Percentiles rank a stretch among this genome's conserved stretches.
Evolutionary conservation across 35 echinoderm and acorn worm species (phyloP).

Genomic region (Lytechinus pictus): DNA sequence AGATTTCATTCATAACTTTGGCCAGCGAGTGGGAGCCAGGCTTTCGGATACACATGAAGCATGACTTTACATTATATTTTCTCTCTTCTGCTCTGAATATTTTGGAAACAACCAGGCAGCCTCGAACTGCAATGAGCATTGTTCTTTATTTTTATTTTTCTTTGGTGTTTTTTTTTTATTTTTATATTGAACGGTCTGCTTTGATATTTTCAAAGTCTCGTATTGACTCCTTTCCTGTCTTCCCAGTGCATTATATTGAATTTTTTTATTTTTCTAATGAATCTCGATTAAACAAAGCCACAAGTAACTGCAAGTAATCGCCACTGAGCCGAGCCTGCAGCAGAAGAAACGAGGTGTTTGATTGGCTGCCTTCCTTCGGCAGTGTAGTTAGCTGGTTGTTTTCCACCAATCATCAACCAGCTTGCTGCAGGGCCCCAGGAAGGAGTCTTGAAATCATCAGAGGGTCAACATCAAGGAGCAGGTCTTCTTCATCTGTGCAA

Average conservation of each 20-base stretch:
- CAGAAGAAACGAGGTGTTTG: not conserved
- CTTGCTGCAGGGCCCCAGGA: slow-evolving; percentile 82
- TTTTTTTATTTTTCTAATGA: too few relatives aligned
- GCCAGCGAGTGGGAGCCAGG: not conserved
- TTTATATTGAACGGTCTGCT: not conserved
- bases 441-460: slow-evolving; percentile 34
- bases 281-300: too few relatives aligned
- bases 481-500: too few relatives aligned
- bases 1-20: not conserved
- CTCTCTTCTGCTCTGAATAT: not conserved
- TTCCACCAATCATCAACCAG: slow-evolving; percentile 61
- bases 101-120: not conserved
- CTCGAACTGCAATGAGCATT: not conserved
- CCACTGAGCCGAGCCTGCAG: not conserved
- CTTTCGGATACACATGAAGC: not conserved
- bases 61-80: not conserved
- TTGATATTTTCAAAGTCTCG: not conserved
- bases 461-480: not conserved
- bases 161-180: not conserved
- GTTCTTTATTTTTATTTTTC: not conserved
- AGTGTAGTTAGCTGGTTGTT: slow-evolving; percentile 99
- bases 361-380: slow-evolving; percentile 70
- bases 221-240: not conserved
- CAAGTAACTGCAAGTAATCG: not conserved
- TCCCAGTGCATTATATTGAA: too few relatives aligned